A percentile compares a stretch with the other conserved stretches of the same genome.
Evolutionary conservation across 2,113 vertebrate genomes (phyloP).

Genomic region (Ranitomeya variabilis): DNA sequence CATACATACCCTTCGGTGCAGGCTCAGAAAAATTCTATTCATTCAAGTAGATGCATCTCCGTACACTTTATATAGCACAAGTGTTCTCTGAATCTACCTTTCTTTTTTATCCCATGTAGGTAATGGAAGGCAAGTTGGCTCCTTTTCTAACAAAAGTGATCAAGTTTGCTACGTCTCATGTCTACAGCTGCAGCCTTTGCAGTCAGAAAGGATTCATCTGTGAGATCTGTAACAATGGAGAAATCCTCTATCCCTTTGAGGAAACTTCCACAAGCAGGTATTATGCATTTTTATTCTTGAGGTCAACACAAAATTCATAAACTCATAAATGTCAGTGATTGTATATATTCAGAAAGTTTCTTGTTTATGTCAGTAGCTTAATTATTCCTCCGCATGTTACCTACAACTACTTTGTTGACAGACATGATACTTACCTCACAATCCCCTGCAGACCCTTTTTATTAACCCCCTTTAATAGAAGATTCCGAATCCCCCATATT

Average conservation of each 20-base stretch:
- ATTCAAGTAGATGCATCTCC: not conserved
- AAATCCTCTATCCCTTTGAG: constrained; percentile 97
- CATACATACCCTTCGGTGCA: too few species aligned
- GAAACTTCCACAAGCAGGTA: constrained; percentile 93
- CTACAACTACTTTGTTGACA: too few species aligned
- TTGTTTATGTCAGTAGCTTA: not conserved
- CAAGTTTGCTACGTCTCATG: constrained; percentile 94
- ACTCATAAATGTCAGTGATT: not conserved
- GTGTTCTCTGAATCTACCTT: not conserved
- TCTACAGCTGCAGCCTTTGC: constrained; percentile 95
- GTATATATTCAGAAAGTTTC: not conserved
- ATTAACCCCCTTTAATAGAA: too few species aligned
- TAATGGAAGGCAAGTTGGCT: constrained; percentile 94
- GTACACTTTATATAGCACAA: not conserved
- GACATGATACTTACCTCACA: too few species aligned
- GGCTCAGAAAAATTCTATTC: not conserved
- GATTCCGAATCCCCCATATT: too few species aligned
- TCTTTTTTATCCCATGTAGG: constrained; percentile 71
- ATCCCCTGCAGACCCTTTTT: too few species aligned
- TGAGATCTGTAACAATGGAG: constrained; percentile 93
- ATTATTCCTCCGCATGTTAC: too few species aligned
- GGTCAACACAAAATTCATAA: not conserved
- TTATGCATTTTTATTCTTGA: not conserved
- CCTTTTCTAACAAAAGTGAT: constrained; percentile 97
- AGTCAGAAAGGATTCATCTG: constrained; percentile 98